Percentiles rank a stretch among this genome's conserved stretches.
phyloP scores from a whole-genome alignment of 2,888 invertebrate species.

The Aphidius colemani region DNA sequence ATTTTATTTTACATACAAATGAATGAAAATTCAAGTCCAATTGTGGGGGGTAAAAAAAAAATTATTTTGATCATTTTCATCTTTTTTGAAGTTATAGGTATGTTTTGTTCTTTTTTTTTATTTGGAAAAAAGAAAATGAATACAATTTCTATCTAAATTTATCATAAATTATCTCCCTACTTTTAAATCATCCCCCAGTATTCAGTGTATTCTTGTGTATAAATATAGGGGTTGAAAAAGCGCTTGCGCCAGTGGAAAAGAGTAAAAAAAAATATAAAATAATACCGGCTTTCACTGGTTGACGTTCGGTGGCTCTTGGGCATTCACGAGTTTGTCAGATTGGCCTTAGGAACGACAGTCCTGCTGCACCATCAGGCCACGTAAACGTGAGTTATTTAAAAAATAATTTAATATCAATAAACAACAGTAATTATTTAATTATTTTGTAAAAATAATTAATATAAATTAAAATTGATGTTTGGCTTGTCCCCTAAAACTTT shows the following conservation, averaged over 20 bases:
- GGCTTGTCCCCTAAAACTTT: too few relatives aligned
- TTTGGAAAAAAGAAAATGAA: too few relatives aligned
- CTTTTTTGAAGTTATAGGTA: too few relatives aligned
- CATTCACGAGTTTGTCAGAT: conserved; percentile 49
- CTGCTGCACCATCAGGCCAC: conserved; percentile 58
- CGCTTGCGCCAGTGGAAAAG: conserved; percentile 31
- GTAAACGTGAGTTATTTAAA: conserved; percentile 56
- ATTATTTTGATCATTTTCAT: too few relatives aligned
- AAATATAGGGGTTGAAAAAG: conserved; percentile 20
- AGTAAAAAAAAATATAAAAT: neutral
- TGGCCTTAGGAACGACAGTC: conserved; percentile 53
- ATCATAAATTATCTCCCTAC: neutral
- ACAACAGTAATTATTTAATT: neutral
- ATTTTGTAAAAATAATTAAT: too few relatives aligned
- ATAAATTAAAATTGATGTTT: neutral
- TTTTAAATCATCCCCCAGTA: conserved; percentile 13
- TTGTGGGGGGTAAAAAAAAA: too few relatives aligned
- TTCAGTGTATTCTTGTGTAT: too few relatives aligned
- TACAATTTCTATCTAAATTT: neutral
- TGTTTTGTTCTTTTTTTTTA: too few relatives aligned
- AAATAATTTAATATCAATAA: neutral
- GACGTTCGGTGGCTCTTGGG: conserved; percentile 16
- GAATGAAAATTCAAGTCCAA: too few relatives aligned
- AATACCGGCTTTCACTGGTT: conserved; percentile 15
- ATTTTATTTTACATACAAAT: too few relatives aligned